These are phyloP conservation scores for Heliconius hortense DNA, from an alignment of 2,888 invertebrate species.

Conservation along the genomic window DNA sequence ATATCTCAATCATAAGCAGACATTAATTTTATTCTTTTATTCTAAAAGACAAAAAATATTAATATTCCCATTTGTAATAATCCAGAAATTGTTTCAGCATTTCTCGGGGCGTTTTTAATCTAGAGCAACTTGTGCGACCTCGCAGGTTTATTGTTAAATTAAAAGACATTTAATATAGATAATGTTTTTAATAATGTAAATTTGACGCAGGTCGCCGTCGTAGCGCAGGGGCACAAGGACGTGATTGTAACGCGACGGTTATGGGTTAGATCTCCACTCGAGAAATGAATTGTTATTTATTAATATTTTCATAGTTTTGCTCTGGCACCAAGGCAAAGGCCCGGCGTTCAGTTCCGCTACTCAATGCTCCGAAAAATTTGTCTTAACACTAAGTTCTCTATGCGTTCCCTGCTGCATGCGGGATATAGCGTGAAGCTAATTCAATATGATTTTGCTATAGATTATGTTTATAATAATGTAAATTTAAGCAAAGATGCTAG, in stretches of 20 bases:
- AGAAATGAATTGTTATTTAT: background rate
- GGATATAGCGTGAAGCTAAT: background rate
- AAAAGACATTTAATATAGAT: constrained; percentile 1
- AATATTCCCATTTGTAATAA: constrained; percentile 5
- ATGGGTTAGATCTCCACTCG: background rate
- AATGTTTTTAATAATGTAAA: background rate
- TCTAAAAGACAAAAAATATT: background rate
- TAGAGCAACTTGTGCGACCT: constrained; percentile 15
- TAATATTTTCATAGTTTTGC: background rate
- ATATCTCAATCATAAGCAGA: background rate
- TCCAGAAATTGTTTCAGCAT: constrained; percentile 6
- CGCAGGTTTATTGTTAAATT: constrained; percentile 10
- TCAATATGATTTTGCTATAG: background rate
- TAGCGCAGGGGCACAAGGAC: background rate
- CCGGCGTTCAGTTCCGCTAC: background rate
- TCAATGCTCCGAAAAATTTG: too few species aligned
- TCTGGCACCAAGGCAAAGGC: background rate
- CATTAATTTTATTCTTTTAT: constrained; percentile 5
- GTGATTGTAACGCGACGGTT: background rate
- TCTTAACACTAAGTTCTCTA: too few species aligned
- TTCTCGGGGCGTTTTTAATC: constrained; percentile 18
- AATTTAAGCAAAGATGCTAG: too few species aligned
- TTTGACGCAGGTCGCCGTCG: background rate
- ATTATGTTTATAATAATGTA: background rate
- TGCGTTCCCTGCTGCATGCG: background rate